Evolutionary conservation across 2,797 vertebrate species (phyloP), one percentile per base, ranked within the genome.

Genomic region (Thamnophis elegans): DNA sequence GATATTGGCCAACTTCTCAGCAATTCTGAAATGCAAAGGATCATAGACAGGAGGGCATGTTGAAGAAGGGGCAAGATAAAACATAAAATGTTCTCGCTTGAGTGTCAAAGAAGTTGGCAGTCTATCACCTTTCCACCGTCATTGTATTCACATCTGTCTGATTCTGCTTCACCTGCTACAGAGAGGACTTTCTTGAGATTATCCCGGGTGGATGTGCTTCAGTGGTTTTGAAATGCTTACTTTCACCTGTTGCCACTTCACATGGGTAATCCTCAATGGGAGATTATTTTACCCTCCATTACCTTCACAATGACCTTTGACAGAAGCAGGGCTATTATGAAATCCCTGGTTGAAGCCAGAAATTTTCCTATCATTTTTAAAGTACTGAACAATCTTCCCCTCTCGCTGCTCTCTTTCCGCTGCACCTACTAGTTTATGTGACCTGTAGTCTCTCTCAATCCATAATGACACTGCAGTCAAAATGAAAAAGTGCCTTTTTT

Each of bases 201-300:
- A 92, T 25, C 73, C 92, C 92, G 3, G 22, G 0, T 56, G 53
- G 90, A 87, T 96, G 82, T 94, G 94, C 95, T 96, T 96, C 95
- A 95, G 93, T 89, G 90, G 58, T 94, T 96, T 96, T 96, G 91
- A 96, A 97, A 94, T 93, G 94, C 78, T 90, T 94, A 20, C 91
- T 94, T 96, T 96, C 94, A 87, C 95, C 94, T 95, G 93, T 96
- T 97, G 93, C 90, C 89, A 96, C 97, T 97, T 97, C 91, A 96
- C 90, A 92, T 65, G 94, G 94, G 92, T 94, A 95, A 89, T 92
- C 93, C 90, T 97, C 87, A 2, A 92, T 93, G 87, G 91, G 91
- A 97, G 91, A 96, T 96, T 96, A 95, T 96, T 97, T 97, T 96
- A 97, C 95, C 93, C 96, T 97, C 94, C 96, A 97, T 97, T 98